Evolutionary conservation across 1,140 invertebrate genomes (phyloP).

Genomic region (Brachionus koreanus): DNA sequence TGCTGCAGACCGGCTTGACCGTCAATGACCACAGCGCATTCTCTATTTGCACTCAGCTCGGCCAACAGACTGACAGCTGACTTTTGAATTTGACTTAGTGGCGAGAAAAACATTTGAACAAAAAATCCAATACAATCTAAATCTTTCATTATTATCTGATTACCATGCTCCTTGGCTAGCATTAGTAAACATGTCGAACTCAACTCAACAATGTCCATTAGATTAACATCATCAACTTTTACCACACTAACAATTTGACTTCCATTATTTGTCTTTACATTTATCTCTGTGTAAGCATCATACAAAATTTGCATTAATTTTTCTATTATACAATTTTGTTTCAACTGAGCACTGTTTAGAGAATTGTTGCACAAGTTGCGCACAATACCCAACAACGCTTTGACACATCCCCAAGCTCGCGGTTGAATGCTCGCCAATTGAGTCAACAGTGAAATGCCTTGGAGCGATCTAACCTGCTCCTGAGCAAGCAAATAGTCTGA

Average conservation of each 20-base stretch:
- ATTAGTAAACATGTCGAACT: conserved; percentile 85
- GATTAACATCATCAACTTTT: conserved; percentile 86
- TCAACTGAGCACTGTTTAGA: conserved; percentile 84
- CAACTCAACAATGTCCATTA: conserved; percentile 97
- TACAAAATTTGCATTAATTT: conserved; percentile 82
- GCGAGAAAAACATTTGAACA: conserved; percentile 19
- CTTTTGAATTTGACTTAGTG: neutral
- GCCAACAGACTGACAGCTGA: neutral
- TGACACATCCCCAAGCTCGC: conserved; percentile 57
- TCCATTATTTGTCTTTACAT: neutral
- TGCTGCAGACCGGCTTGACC: conserved; percentile 4
- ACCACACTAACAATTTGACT: neutral
- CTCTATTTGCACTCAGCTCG: neutral
- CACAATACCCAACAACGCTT: conserved; percentile 88
- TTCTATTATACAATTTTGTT: conserved; percentile 82
- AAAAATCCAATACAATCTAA: conserved; percentile 43
- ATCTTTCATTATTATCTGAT: conserved; percentile 62
- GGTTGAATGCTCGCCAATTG: conserved; percentile 71
- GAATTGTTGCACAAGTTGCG: conserved; percentile 90
- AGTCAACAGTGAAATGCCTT: conserved; percentile 85
- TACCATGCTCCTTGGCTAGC: conserved; percentile 84
- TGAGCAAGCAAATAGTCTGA: conserved; percentile 91
- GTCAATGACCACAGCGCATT: conserved; percentile 33
- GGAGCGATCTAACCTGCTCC: conserved; percentile 86
- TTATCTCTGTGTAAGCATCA: conserved; percentile 74